Conservation (phyloP, 2,113 vertebrate genomes). For the Perca schrenkii region DNA sequence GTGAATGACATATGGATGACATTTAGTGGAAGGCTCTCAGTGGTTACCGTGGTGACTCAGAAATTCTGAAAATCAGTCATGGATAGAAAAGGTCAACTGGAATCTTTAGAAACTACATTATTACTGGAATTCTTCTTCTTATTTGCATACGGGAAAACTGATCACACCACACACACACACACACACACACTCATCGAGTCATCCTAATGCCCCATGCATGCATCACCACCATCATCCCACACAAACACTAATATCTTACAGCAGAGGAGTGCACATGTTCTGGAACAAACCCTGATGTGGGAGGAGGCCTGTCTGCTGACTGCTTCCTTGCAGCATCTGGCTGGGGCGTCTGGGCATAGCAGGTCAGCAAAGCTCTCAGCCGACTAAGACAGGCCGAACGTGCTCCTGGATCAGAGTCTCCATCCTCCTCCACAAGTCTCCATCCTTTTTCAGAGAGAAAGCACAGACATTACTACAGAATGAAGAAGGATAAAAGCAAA, state of each 20-base stretch:
- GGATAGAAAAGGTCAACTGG: neutral
- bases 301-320: slow-evolving; percentile 30
- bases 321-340: slow-evolving; percentile 21
- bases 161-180: neutral
- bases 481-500: neutral
- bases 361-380: slow-evolving; percentile 29
- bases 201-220: neutral
- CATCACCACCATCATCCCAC: neutral
- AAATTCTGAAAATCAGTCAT: neutral
- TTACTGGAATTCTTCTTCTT: too few species aligned
- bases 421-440: neutral
- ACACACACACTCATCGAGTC: neutral
- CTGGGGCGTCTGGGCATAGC: slow-evolving; percentile 6
- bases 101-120: neutral
- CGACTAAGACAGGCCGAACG: neutral
- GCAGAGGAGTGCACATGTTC: slow-evolving; percentile 41
- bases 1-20: slow-evolving; percentile 6
- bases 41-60: slow-evolving; percentile 29
- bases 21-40: slow-evolving; percentile 31
- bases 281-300: slow-evolving; percentile 38
- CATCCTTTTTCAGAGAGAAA: neutral
- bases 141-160: neutral
- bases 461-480: too few species aligned
- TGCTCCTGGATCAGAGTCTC: slow-evolving; percentile 4
- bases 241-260: too few species aligned